Conservation (phyloP, 2,797 vertebrate species). For the Cossypha caffra region DNA sequence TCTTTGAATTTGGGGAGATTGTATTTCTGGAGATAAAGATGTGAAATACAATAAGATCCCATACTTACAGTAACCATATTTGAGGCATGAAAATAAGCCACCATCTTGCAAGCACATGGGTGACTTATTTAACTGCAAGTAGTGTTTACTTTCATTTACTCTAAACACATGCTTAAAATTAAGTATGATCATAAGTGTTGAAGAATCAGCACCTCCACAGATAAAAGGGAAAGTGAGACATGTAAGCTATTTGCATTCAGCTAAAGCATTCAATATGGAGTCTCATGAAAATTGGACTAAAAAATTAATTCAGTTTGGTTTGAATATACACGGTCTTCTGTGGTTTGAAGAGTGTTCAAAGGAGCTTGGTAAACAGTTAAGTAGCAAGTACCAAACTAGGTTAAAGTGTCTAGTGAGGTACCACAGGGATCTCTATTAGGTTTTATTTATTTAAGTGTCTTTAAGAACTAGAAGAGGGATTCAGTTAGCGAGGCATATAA, state of each 20-base stretch:
- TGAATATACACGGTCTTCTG: slow-evolving; percentile 43
- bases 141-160: not conserved
- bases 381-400: slow-evolving; percentile 57
- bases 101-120: not conserved
- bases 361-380: slow-evolving; percentile 60
- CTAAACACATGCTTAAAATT: slow-evolving; percentile 20
- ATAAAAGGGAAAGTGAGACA: slow-evolving; percentile 38
- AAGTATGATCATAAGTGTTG: not conserved
- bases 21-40: not conserved
- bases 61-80: not conserved
- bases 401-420: slow-evolving; percentile 57
- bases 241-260: slow-evolving; percentile 43
- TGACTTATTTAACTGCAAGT: not conserved
- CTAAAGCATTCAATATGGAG: slow-evolving; percentile 25
- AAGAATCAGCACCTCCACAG: not conserved
- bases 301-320: slow-evolving; percentile 63
- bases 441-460: slow-evolving; percentile 71
- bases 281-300: slow-evolving; percentile 50
- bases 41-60: not conserved
- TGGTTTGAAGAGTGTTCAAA: slow-evolving; percentile 64
- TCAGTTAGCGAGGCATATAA: slow-evolving; percentile 23
- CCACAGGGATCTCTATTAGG: slow-evolving; percentile 49
- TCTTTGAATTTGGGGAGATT: not conserved
- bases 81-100: not conserved
- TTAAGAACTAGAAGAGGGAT: slow-evolving; percentile 45